A percentile compares a stretch with the other conserved stretches of the same genome.
These are phyloP conservation scores for Leptosomus discolor DNA, from an alignment of 2,113 vertebrate species.

Conservation along the genomic window DNA sequence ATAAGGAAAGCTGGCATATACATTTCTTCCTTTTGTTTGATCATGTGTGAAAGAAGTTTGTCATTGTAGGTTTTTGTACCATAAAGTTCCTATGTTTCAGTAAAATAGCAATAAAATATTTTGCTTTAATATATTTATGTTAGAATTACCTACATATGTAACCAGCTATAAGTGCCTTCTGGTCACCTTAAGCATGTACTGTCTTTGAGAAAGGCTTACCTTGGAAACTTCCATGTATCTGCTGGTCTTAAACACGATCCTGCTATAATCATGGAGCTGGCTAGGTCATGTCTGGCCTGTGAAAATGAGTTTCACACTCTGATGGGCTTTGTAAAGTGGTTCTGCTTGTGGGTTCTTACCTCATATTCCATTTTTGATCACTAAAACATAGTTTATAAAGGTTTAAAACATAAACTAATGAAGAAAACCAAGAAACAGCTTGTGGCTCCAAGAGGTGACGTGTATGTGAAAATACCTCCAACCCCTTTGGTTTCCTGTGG, in stretches of 20 bases:
- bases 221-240: neutral
- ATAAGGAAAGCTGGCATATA: neutral
- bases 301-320: neutral
- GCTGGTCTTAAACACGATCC: neutral
- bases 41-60: neutral
- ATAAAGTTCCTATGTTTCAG: neutral
- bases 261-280: neutral
- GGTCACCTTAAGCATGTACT: neutral
- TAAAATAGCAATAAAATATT: neutral
- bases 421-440: neutral
- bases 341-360: neutral
- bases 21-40: neutral
- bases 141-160: neutral
- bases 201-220: neutral
- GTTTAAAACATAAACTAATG: neutral
- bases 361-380: neutral
- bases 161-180: neutral
- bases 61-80: neutral
- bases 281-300: neutral
- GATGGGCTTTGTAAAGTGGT: neutral
- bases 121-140: neutral
- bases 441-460: neutral
- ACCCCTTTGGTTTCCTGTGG: neutral
- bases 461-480: neutral
- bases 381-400: neutral